phyloP scores from a whole-genome alignment of 2,888 invertebrate species.

The Mayetiola destructor region DNA sequence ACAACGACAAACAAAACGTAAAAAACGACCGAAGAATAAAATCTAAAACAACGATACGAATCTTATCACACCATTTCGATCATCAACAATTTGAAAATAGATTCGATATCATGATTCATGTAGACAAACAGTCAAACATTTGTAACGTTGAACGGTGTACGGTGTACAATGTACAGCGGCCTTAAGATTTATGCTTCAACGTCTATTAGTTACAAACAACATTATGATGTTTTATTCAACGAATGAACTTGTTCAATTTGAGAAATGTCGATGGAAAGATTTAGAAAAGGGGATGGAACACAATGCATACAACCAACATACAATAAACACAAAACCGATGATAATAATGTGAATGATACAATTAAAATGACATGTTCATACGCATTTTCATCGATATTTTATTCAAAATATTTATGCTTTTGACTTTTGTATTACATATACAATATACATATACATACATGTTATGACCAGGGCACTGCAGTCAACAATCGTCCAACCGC shows the following conservation, averaged over 20 bases:
- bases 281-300: not conserved
- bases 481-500: too few species aligned
- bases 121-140: too few species aligned
- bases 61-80: not conserved
- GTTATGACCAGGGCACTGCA: too few species aligned
- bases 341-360: not conserved
- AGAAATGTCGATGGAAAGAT: not conserved
- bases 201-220: not conserved
- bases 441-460: too few species aligned
- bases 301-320: not conserved
- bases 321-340: too few species aligned
- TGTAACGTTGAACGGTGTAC: too few species aligned
- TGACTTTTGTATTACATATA: not conserved
- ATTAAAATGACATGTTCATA: not conserved
- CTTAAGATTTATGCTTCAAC: not conserved
- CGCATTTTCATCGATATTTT: slow-evolving; percentile 6
- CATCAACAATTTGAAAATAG: not conserved
- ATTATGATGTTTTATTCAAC: slow-evolving; percentile 3
- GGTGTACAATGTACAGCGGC: too few species aligned
- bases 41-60: not conserved
- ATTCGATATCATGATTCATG: slow-evolving; percentile 10
- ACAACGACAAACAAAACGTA: too few species aligned
- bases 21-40: too few species aligned
- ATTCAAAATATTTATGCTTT: not conserved
- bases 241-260: not conserved